Base-by-base conservation (phyloP, 2,797 vertebrate genomes). In the Bradypodion pumilum region DNA sequence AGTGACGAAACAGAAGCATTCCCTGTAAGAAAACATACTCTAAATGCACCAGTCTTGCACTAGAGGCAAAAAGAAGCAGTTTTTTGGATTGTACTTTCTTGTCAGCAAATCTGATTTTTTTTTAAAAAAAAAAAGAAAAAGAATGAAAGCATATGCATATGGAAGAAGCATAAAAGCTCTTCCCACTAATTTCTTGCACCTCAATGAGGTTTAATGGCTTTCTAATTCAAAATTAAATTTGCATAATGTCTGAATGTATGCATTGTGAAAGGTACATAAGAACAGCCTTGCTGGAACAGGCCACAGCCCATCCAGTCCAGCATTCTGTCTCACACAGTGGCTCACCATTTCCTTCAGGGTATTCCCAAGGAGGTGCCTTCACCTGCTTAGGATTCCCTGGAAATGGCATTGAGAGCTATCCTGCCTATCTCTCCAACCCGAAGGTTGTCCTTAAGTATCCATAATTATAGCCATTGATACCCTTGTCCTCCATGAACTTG, bases 141-240 rank as follows among this genome's bases (percentile, higher is more conserved):
- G 27, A 49, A 7, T 21, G 40, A 74, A 52, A 37, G 37, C 2
- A 37, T 25, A 46, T 63, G 37, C 42, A 63, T 37, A 81, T 27
- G 52, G 23, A 12, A 62, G 44, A 74, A 79, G 52, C 32, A 60
- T 13, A 81, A n/a, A n/a, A n/a, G n/a, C n/a, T n/a, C n/a, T n/a
- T n/a, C n/a, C n/a, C n/a, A n/a, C 40, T 42, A 7, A 7, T 49
- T 74, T 82, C 13, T 66, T 10, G 74, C 5, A 65, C 60, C 60
- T 74, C 40, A 63, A 66, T 72, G 80, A 74, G 32, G 49, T 66
- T n/a, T 82, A 49, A 83, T 83, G 37, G 46, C 27, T 77, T 77
- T 69, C 35, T 52, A 23, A 23, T 68, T 66, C 4, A 46, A 37
- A 44, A 62, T 76, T 83, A 56, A 40, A 76, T 75, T 75, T 46